Evolutionary conservation across 2,797 vertebrate genomes (phyloP).

Genomic region (Cryptoblepharus egeriae): DNA sequence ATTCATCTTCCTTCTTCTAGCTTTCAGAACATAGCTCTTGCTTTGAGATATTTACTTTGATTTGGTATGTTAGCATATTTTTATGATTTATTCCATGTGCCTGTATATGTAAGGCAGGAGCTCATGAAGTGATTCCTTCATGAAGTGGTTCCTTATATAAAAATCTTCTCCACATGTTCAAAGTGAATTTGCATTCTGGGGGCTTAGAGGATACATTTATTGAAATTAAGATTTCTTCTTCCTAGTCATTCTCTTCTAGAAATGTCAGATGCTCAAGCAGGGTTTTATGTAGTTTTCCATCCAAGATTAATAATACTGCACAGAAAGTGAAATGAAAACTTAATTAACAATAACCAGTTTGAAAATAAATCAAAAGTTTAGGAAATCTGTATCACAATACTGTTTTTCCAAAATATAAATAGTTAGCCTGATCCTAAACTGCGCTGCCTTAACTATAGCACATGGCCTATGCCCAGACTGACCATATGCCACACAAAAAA

Average conservation of each 20-base stretch:
- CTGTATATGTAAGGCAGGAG: conserved; percentile 13
- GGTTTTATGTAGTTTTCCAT: background rate
- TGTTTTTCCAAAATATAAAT: background rate
- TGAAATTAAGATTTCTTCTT: background rate
- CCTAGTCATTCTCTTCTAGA: background rate
- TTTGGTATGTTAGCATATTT: conserved; percentile 36
- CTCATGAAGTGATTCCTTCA: background rate
- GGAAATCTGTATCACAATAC: background rate
- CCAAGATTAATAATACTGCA: background rate
- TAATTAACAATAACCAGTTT: background rate
- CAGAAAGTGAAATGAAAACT: background rate
- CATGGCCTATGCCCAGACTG: too few relatives aligned
- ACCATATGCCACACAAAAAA: too few relatives aligned
- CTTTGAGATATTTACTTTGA: conserved; percentile 37
- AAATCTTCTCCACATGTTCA: background rate
- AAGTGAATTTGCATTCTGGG: background rate
- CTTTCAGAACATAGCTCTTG: conserved; percentile 43
- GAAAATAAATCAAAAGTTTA: background rate
- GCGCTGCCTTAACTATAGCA: too few relatives aligned
- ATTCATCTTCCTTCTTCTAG: background rate
- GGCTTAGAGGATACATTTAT: fast-evolving
- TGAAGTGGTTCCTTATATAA: background rate
- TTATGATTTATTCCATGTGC: conserved; percentile 38
- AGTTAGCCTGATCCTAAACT: background rate
- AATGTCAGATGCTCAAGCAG: background rate